Evolutionary conservation across 1,140 invertebrate species (phyloP).

Genomic region (Pogonus chalceus): DNA sequence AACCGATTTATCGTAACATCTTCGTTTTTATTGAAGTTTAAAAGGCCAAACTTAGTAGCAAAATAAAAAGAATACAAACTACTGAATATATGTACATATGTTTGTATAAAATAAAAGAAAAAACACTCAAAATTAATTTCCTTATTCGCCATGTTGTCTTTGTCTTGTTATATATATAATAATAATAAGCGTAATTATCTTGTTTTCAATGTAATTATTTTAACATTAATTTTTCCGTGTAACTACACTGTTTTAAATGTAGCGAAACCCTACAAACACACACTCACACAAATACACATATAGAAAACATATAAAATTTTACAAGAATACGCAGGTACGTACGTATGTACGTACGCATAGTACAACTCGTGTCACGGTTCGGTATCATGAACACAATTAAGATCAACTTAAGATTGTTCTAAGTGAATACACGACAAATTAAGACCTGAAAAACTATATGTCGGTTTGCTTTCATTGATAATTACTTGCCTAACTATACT

Average conservation of each 20-base stretch:
- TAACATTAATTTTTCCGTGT: slow-evolving; percentile 28
- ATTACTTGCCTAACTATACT: too few species aligned
- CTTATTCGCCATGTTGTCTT: slow-evolving; percentile 21
- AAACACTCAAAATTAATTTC: slow-evolving; percentile 11
- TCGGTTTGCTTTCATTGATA: too few species aligned
- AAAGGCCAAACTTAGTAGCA: too few species aligned
- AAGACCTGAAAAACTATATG: too few species aligned
- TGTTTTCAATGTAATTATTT: slow-evolving; percentile 30
- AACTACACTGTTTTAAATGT: slow-evolving; percentile 17
- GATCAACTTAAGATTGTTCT: slow-evolving; percentile 26
- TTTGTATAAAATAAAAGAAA: too few species aligned
- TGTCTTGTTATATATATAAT: slow-evolving; percentile 24
- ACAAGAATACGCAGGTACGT: not conserved
- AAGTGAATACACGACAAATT: slow-evolving; percentile 20
- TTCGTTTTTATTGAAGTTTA: too few species aligned
- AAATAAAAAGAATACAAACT: too few species aligned
- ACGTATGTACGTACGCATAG: slow-evolving; percentile 9
- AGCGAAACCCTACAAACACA: not conserved
- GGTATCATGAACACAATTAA: slow-evolving; percentile 26
- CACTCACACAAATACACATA: too few species aligned
- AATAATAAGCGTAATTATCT: slow-evolving; percentile 30
- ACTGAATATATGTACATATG: too few species aligned
- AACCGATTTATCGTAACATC: too few species aligned
- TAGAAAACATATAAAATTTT: too few species aligned
- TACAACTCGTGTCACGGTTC: slow-evolving; percentile 24